phyloP scores from a whole-genome alignment of 2,888 invertebrate species.

The Nomada fabriciana region DNA sequence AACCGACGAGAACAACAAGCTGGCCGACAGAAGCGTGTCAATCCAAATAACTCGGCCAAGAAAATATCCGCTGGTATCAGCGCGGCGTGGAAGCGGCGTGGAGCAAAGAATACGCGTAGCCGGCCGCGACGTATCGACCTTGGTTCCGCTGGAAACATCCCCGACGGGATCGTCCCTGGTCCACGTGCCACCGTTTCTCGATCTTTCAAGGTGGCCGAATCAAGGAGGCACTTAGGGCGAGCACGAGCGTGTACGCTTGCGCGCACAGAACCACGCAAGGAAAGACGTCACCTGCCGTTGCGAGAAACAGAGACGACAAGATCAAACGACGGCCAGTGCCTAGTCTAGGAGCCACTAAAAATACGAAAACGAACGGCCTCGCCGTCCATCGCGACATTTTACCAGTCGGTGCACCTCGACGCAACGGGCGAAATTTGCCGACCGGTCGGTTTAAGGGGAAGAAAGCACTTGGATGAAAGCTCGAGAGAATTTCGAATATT shows the following conservation, averaged over 20 bases:
- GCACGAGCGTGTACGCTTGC: neutral
- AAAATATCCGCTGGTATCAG: neutral
- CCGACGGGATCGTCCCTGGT: constrained; percentile 8
- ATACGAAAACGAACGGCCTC: constrained; percentile 73
- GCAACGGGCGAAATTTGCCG: neutral
- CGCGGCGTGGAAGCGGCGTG: neutral
- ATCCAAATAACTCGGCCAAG: neutral
- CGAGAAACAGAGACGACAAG: constrained; percentile 64
- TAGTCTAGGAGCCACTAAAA: constrained; percentile 75
- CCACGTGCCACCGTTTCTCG: constrained; percentile 47
- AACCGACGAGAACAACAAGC: neutral
- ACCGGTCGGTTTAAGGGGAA: neutral
- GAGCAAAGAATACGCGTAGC: constrained; percentile 1
- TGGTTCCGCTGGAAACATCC: constrained; percentile 30
- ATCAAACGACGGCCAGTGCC: constrained; percentile 72
- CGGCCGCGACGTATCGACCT: neutral
- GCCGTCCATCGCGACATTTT: constrained; percentile 43
- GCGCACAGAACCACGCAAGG: neutral
- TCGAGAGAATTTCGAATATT: too few relatives aligned
- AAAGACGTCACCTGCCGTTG: constrained; percentile 28
- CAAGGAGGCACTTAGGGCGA: constrained; percentile 17
- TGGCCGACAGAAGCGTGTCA: neutral
- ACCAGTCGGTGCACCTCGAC: constrained; percentile 29
- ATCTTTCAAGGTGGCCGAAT: constrained; percentile 58
- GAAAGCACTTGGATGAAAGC: neutral